Percentiles rank a stretch among this genome's conserved stretches.
Evolutionary conservation across 2,888 invertebrate genomes (phyloP).

Genomic region (Synanthedon andrenaeformis): DNA sequence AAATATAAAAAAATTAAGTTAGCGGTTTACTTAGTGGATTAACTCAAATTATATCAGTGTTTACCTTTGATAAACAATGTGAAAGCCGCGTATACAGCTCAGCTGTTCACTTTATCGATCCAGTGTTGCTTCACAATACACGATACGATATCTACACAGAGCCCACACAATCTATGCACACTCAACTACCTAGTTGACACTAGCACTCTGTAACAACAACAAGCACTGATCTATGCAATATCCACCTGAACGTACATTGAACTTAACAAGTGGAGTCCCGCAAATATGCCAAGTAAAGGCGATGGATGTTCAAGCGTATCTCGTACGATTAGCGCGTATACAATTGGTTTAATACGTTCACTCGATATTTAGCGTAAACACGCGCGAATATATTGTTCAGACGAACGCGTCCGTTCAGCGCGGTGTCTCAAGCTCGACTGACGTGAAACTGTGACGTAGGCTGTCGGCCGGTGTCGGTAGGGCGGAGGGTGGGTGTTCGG

Average conservation of each 20-base stretch:
- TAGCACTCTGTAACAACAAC: conserved; percentile 35
- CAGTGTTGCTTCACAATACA: conserved; percentile 25
- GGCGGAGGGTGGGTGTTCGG: conserved; percentile 17
- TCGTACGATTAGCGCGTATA: background rate
- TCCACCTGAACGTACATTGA: conserved; percentile 41
- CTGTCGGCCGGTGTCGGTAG: conserved; percentile 23
- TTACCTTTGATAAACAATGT: conserved; percentile 44
- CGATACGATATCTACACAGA: conserved; percentile 8
- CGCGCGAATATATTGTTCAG: background rate
- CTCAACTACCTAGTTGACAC: conserved; percentile 31
- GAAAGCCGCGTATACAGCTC: conserved; percentile 37
- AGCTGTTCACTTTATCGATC: conserved; percentile 55
- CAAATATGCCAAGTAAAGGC: background rate
- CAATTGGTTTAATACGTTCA: background rate
- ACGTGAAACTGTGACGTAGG: conserved; percentile 25
- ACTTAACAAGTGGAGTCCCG: background rate
- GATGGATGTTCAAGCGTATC: background rate
- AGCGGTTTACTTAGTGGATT: too few species aligned
- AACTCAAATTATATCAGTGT: conserved; percentile 5
- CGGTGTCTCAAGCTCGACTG: conserved; percentile 44
- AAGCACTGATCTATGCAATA: conserved; percentile 34
- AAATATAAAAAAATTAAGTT: too few species aligned
- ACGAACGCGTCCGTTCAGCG: conserved; percentile 20
- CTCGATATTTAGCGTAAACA: background rate
- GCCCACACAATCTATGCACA: conserved; percentile 30